Evolutionary conservation across 2,888 invertebrate species (phyloP).

Genomic region (Drosophila ezoana): DNA sequence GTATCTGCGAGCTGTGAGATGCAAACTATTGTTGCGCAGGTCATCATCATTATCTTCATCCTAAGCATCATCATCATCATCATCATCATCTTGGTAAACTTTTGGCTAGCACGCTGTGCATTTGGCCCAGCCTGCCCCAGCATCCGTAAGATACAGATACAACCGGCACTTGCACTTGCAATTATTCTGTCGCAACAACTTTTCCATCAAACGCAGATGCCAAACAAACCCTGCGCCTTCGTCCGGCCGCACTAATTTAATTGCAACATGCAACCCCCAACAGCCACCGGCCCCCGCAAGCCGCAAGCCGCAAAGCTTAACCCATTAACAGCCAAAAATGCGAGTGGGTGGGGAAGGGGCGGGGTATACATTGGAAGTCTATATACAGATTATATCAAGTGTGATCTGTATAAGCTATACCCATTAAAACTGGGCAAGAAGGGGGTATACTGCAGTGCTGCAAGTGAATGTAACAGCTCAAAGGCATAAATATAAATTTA

Average conservation of each 20-base stretch:
- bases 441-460: no score
- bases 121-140: slow-evolving; percentile 18
- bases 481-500: background rate
- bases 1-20: slow-evolving; percentile 59
- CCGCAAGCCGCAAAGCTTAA: slow-evolving; percentile 1
- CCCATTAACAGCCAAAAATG: background rate
- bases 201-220: slow-evolving; percentile 72
- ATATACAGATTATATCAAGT: background rate
- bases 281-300: background rate
- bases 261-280: slow-evolving; percentile 68
- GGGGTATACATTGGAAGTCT: background rate
- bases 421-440: background rate
- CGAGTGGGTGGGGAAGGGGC: background rate
- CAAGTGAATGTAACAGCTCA: background rate
- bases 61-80: slow-evolving; percentile 12
- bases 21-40: slow-evolving; percentile 77
- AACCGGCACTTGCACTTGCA: slow-evolving; percentile 48
- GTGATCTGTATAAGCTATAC: background rate
- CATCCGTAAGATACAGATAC: slow-evolving; percentile 49
- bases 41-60: slow-evolving; percentile 56
- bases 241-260: slow-evolving; percentile 64
- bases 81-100: slow-evolving; percentile 43
- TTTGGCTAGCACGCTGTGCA: slow-evolving; percentile 49
- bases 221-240: slow-evolving; percentile 35
- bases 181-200: slow-evolving; percentile 68